These are phyloP conservation scores for Sympetrum striolatum DNA, from an alignment of 2,888 invertebrate species.

Conservation along the genomic window DNA sequence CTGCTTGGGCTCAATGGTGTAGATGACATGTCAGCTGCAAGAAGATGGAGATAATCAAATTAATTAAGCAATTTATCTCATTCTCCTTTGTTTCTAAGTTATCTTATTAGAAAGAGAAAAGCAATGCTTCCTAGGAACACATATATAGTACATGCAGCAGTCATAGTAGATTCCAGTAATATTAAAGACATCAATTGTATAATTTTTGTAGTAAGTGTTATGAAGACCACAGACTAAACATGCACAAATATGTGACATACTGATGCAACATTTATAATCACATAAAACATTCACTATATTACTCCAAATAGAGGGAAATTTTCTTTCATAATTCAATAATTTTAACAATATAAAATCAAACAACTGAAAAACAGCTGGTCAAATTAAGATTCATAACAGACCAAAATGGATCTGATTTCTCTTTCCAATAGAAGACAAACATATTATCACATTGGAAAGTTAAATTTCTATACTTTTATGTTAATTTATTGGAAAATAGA, in stretches of 20 bases:
- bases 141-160: neutral
- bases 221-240: neutral
- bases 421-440: too few relatives aligned
- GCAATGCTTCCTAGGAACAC: neutral
- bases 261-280: neutral
- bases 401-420: too few relatives aligned
- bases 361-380: too few relatives aligned
- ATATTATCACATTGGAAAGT: too few relatives aligned
- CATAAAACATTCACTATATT: neutral
- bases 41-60: neutral
- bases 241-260: neutral
- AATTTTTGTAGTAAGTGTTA: neutral
- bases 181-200: neutral
- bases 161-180: neutral
- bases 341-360: too few relatives aligned
- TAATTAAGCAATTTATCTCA: neutral
- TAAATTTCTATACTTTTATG: too few relatives aligned
- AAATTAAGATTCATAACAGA: too few relatives aligned
- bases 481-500: too few relatives aligned
- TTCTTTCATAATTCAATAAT: too few relatives aligned
- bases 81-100: neutral
- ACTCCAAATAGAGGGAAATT: too few relatives aligned
- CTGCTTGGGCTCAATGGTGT: slow-evolving; percentile 78
- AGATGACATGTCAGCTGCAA: slow-evolving; percentile 75
- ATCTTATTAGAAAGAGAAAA: neutral